Conservation (phyloP, 1,140 invertebrate species). For the Philaenus spumarius region DNA sequence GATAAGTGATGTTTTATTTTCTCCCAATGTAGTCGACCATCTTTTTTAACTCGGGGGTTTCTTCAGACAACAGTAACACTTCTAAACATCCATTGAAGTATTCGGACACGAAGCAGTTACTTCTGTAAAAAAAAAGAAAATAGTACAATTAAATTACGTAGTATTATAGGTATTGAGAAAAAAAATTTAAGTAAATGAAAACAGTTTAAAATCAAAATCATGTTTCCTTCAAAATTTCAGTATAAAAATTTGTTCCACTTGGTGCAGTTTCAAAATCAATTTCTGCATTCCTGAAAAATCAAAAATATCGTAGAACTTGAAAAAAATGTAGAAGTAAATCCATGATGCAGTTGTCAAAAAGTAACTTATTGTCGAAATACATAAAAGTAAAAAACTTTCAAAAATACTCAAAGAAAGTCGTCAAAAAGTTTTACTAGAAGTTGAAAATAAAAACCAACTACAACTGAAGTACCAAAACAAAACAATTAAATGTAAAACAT, state of each 20-base stretch:
- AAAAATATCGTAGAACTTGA: constrained; percentile 8
- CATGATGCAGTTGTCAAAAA: not conserved
- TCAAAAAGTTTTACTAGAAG: not conserved
- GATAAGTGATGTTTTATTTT: constrained; percentile 21
- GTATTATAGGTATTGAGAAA: not conserved
- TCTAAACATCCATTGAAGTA: constrained; percentile 58
- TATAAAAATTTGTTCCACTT: not conserved
- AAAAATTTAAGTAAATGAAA: not conserved
- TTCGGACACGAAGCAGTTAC: constrained; percentile 51
- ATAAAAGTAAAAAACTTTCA: not conserved
- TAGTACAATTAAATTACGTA: not conserved
- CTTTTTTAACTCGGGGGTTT: constrained; percentile 49
- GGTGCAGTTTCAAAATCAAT: not conserved
- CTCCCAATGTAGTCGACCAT: constrained; percentile 52
- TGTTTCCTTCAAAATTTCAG: not conserved
- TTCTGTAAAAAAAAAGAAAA: constrained; percentile 39
- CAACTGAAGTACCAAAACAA: not conserved
- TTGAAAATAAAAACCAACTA: constrained; percentile 12
- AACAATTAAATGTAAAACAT: constrained; percentile 1
- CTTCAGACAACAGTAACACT: constrained; percentile 50
- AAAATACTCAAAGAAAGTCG: not conserved
- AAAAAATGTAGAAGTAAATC: not conserved
- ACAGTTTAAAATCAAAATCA: too few species aligned
- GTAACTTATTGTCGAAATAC: not conserved
- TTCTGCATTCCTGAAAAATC: constrained; percentile 12